Evolutionary conservation across 2,113 vertebrate species (phyloP), one percentile per base, ranked within the genome.

Genomic region (Ranitomeya imitator): DNA sequence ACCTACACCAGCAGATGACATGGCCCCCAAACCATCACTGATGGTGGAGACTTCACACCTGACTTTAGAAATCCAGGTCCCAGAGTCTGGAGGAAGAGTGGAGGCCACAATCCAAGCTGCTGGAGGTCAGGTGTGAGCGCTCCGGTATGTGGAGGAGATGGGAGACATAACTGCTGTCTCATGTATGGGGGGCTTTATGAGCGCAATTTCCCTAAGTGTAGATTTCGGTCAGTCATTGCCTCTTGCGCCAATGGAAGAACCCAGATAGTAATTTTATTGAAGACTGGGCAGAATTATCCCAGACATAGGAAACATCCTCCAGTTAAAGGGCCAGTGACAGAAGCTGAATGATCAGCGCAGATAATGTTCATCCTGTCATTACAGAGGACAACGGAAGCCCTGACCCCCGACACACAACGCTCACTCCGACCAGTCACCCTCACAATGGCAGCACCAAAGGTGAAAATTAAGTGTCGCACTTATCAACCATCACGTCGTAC

Each of bases 361-460:
- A 26, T 18, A 63, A 31, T 63, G 80, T 37, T 83, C 80, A 83
- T 83, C 57, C 80, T 83, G 80, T 60, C n/a, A 80, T 80, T 78
- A 45, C 45, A 31, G 18, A 21, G 76, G 76, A 78, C 76, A 78
- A 78, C 54, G 31, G 71, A 74, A 12, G 71, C 19, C 71, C 71
- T 78, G 76, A 78, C 76, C 76, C 54, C 51, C 76, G 11, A 78
- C 45, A 78, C 51, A 78, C 76, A 78, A 4, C 9, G 14, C 18
- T 54, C 19, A 54, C 1, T 12, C 76, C 51, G 9, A 76, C 74
- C 74, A 21, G 15, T 11, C 37, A 15, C 74, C 21, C 76, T 45
- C 71, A 74, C 71, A 16, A 37, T 45, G 14, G 71, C 5, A 74
- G 14, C 16, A 26, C 16, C n/a, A 26, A 26, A 73, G 69, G 69